Conservation (phyloP, 1,140 invertebrate genomes). For the Heliconius melpomene region DNA sequence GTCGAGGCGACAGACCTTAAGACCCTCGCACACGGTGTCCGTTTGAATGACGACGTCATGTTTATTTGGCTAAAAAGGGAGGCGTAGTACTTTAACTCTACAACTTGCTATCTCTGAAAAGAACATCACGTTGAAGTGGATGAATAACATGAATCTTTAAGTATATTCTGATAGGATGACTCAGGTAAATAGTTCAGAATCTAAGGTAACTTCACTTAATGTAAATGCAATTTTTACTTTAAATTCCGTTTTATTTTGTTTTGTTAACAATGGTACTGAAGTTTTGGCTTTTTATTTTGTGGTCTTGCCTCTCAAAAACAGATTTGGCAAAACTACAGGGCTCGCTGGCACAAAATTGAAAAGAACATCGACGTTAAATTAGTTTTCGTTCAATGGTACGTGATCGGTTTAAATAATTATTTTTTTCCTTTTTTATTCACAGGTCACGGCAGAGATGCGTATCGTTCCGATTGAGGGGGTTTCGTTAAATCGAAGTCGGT, state of each 20-base stretch:
- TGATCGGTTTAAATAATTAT: conserved; percentile 72
- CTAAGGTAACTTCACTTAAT: background rate
- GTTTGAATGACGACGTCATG: conserved; percentile 73
- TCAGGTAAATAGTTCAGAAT: conserved; percentile 29
- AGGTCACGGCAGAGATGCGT: conserved; percentile 64
- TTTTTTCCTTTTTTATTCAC: conserved; percentile 51
- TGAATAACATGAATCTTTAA: conserved; percentile 38
- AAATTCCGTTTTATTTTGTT: conserved; percentile 1
- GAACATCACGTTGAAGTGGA: conserved; percentile 31
- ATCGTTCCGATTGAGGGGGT: conserved; percentile 68
- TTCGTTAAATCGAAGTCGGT: conserved; percentile 73
- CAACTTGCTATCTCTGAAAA: conserved; percentile 41
- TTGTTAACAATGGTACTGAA: no score
- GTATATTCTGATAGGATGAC: conserved; percentile 38
- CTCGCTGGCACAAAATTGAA: conserved; percentile 31
- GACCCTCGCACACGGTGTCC: conserved; percentile 50
- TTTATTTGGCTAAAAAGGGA: conserved; percentile 72
- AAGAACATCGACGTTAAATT: conserved; percentile 65
- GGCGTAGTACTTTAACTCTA: conserved; percentile 55
- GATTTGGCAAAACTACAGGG: conserved; percentile 12
- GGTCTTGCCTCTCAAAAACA: background rate
- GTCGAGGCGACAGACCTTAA: conserved; percentile 59
- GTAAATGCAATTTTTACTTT: conserved; percentile 5
- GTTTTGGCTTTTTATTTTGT: background rate
- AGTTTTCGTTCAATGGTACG: conserved; percentile 71